Evolutionary conservation across 1,140 invertebrate species (phyloP), one percentile per base, ranked within the genome.

Genomic region (Anastrepha ludens): DNA sequence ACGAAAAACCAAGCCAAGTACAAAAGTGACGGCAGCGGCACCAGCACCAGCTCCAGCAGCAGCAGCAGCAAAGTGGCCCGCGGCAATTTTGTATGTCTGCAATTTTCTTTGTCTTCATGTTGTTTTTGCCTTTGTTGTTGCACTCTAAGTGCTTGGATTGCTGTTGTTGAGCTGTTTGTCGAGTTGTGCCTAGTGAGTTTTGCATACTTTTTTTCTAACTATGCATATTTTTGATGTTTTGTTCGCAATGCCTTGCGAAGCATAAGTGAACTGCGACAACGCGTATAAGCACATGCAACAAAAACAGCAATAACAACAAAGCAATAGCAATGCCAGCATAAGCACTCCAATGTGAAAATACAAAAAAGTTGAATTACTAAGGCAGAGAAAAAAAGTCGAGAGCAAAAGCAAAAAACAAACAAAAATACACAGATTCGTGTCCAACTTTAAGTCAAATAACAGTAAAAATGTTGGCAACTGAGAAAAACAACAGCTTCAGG

Each of bases 371-470:
- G 74, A 5, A 6, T 17, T 11, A 47, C 39, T 39, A 47, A 67
- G 29, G 11, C n/a, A 29, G 15, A 7, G 1, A 81, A 58, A 29
- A 20, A 55, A 20, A 47, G 20, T 7, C 7, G 29, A 8, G 11
- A 39, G 29, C 5, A 67, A 62, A 62, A 58, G 13, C 55, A 8
- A 13, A 58, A 58, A 64, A n/a, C 5, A n/a, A n/a, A 74, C 17
- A 74, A 47, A 50, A 74, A 81, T 55, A 17, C 8, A 9, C 74
- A 81, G 8, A 47, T 20, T 55, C 29, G 15, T n/a, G 20, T 7
- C 47, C 47, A 81, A 81, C 74, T 81, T 81, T 55, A 81, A 81
- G 74, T 55, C 47, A 81, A 81, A 81, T 81, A 81, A 81, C 74
- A 41, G 74, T 55, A n/a, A 81, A 81, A 81, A 55, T 81, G 44